Evolutionary conservation across 2,797 vertebrate genomes (phyloP), one percentile per base, ranked within the genome.

Genomic region (Sitta carolinensis): DNA sequence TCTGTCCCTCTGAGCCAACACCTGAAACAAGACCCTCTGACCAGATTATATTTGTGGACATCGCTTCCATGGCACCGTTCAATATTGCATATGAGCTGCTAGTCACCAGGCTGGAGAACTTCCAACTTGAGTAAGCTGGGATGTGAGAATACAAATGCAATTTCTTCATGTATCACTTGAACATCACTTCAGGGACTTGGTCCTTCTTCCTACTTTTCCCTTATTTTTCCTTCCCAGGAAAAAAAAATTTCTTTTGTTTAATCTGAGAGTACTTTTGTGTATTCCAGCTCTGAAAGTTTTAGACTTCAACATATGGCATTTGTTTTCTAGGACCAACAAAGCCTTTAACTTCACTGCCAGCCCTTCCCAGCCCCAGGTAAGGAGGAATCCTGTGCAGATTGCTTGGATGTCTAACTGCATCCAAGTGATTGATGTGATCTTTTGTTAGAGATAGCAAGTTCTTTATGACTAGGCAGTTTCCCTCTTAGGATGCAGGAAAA

Each of bases 311-410:
- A 57, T 34, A 23, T 95, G 68, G 18, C 19, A 42, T 78, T 85
- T 95, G 59, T 94, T 94, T 85, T 75, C 47, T 95, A 98, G 98
- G 96, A 98, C 97, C 38, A 96, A 97, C 57, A 96, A 94, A 88
- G 94, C 96, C 80, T 98, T 98, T 86, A 97, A 87, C 62, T 98
- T 98, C 96, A 98, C 96, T 92, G 98, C 98, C 95, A 98, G 98
- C 43, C 98, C 98, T 54, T 98, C 98, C 58, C 98, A 98, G 87
- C 98, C 98, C 55, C 98, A 98, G 98, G 98, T 98, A 97, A 97
- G 97, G 76, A 58, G 52, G 7, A 72, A 25, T 83, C 38, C 21
- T 84, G 3, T 25, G 19, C 50, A n/a, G n/a, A 4, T 70, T 70
- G 20, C 29, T 78, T 62, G 11, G 48, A 14, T 69, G 20, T 74